phyloP scores from a whole-genome alignment of 30 jellyfish, hydroid and myxozoan genomes.

The Haliclystus octoradiatus region DNA sequence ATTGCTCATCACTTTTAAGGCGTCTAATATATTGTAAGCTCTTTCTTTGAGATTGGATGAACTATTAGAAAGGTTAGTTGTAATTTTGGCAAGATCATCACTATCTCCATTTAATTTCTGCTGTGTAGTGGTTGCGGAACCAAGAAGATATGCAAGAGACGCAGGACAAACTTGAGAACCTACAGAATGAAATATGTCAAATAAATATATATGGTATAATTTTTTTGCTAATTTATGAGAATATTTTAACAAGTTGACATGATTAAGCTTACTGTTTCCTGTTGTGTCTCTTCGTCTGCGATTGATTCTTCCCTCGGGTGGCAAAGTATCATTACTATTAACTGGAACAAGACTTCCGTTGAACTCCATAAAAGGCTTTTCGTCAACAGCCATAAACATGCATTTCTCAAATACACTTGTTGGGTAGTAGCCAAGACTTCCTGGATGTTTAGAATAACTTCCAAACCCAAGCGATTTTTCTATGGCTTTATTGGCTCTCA shows the following conservation, averaged over 20 bases:
- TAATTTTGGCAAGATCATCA: neutral
- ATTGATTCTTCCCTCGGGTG: neutral
- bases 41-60: neutral
- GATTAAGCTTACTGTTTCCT: too few species aligned
- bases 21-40: neutral
- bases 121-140: neutral
- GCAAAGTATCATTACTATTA: neutral
- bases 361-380: neutral
- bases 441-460: constrained; percentile 36
- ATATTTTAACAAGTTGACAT: too few species aligned
- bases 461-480: constrained; percentile 84
- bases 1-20: neutral
- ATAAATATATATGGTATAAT: too few species aligned
- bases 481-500: too few species aligned
- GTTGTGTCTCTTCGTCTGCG: neutral
- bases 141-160: neutral
- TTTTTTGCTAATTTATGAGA: too few species aligned
- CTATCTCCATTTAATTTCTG: neutral
- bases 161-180: neutral
- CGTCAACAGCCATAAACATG: constrained; percentile 3
- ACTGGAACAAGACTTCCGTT: neutral
- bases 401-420: constrained; percentile 54
- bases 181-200: too few species aligned
- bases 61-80: neutral
- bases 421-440: constrained; percentile 45